A percentile compares a stretch with the other conserved stretches of the same genome.
These are phyloP conservation scores for Blennius ocellaris DNA, from an alignment of 2,113 vertebrate species.

Conservation along the genomic window DNA sequence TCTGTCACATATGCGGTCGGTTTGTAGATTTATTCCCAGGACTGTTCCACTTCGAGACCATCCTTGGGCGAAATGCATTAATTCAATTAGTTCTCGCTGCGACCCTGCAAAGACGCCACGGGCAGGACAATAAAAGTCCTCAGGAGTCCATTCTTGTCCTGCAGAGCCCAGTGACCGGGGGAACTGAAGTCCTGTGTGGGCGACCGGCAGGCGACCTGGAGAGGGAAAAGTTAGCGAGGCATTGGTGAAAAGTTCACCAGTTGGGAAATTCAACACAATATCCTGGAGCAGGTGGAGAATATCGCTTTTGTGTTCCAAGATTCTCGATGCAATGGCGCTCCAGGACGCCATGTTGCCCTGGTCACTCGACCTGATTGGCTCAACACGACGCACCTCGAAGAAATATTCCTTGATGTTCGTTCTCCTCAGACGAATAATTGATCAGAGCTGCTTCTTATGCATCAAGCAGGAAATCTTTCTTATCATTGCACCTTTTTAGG, in stretches of 20 bases:
- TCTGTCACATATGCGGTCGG: not conserved
- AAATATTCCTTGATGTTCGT: too few relatives aligned
- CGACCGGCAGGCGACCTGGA: not conserved
- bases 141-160: conserved; percentile 40
- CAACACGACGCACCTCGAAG: too few relatives aligned
- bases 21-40: conserved; percentile 24
- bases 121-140: conserved; percentile 26
- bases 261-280: not conserved
- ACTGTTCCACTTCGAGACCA: conserved; percentile 7
- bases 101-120: conserved; percentile 22
- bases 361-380: too few relatives aligned
- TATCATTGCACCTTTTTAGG: too few relatives aligned
- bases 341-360: too few relatives aligned
- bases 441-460: too few relatives aligned
- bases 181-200: conserved; percentile 44
- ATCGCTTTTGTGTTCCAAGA: too few relatives aligned
- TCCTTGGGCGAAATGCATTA: conserved; percentile 3
- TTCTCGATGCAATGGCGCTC: too few relatives aligned
- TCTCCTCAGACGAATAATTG: too few relatives aligned
- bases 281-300: not conserved
- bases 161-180: conserved; percentile 37
- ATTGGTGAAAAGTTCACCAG: not conserved
- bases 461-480: too few relatives aligned
- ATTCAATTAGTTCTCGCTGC: conserved; percentile 34
- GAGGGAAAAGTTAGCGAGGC: conserved; percentile 12